Percentiles rank a stretch among this genome's conserved stretches.
These are phyloP conservation scores for Forbesichthys papilliferus DNA, from an alignment of 2,113 vertebrate species.

Conservation along the genomic window DNA sequence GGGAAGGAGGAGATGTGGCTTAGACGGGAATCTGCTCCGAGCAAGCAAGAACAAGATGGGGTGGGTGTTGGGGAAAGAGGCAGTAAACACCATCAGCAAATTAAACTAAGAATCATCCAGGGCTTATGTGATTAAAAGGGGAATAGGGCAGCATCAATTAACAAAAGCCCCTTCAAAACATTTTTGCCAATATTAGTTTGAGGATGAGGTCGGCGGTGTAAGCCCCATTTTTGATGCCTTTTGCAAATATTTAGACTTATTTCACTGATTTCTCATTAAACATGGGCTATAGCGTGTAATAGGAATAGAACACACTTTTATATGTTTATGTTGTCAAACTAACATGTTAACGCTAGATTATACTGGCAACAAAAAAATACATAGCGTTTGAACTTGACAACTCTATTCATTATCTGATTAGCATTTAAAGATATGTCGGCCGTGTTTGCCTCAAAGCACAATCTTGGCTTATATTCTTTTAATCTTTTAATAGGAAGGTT, in stretches of 20 bases:
- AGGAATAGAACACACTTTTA: conserved; percentile 36
- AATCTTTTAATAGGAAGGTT: conserved; percentile 8
- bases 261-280: conserved; percentile 39
- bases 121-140: conserved; percentile 77
- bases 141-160: conserved; percentile 76
- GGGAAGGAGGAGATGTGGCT: conserved; percentile 56
- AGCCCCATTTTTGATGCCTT: conserved; percentile 58
- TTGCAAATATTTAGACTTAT: conserved; percentile 65
- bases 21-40: conserved; percentile 64
- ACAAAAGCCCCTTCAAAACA: conserved; percentile 73
- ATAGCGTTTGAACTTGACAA: conserved; percentile 29
- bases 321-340: conserved; percentile 31
- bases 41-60: conserved; percentile 31
- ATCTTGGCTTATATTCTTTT: conserved; percentile 17
- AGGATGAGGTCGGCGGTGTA: conserved; percentile 64
- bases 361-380: conserved; percentile 23
- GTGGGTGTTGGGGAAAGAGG: conserved; percentile 39
- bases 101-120: conserved; percentile 75
- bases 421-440: conserved; percentile 14
- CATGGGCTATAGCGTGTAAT: conserved; percentile 42
- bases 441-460: conserved; percentile 25
- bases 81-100: conserved; percentile 65
- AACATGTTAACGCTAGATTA: conserved; percentile 48
- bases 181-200: conserved; percentile 74
- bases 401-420: conserved; percentile 14